Evolutionary conservation across 2,113 vertebrate species (phyloP).

Genomic region (Gambusia affinis): DNA sequence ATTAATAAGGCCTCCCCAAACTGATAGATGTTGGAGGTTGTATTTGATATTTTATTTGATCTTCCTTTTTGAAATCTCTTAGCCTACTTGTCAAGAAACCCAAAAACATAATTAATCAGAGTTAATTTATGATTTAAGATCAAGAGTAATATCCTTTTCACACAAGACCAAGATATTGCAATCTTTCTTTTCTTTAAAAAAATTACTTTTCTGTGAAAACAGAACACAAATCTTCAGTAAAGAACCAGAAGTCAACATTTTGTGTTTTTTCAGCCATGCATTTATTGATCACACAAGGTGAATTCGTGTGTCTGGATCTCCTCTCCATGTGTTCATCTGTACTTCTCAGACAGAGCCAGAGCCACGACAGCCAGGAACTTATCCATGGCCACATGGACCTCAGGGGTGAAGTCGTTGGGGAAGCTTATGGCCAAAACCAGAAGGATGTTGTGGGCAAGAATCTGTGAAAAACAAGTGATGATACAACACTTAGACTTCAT

Average conservation of each 20-base stretch:
- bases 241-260: background rate
- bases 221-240: background rate
- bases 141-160: too few relatives aligned
- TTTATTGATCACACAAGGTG: background rate
- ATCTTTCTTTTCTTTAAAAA: too few relatives aligned
- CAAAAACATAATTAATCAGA: too few relatives aligned
- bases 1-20: too few relatives aligned
- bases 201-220: too few relatives aligned
- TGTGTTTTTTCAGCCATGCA: background rate
- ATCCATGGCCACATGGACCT: conserved; percentile 75
- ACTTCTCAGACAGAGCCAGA: conserved; percentile 63
- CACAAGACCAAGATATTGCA: too few relatives aligned
- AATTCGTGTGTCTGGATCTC: background rate
- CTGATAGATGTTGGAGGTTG: too few relatives aligned
- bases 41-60: too few relatives aligned
- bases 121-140: too few relatives aligned
- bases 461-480: conserved; percentile 40
- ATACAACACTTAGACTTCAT: background rate
- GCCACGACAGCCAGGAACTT: conserved; percentile 73
- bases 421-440: conserved; percentile 64
- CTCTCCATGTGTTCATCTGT: conserved; percentile 21
- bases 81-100: too few relatives aligned
- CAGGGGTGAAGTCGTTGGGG: conserved; percentile 70
- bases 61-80: too few relatives aligned
- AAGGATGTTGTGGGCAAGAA: conserved; percentile 69